Base-by-base conservation (phyloP, 1,140 invertebrate genomes). In the Cherax destructor region DNA sequence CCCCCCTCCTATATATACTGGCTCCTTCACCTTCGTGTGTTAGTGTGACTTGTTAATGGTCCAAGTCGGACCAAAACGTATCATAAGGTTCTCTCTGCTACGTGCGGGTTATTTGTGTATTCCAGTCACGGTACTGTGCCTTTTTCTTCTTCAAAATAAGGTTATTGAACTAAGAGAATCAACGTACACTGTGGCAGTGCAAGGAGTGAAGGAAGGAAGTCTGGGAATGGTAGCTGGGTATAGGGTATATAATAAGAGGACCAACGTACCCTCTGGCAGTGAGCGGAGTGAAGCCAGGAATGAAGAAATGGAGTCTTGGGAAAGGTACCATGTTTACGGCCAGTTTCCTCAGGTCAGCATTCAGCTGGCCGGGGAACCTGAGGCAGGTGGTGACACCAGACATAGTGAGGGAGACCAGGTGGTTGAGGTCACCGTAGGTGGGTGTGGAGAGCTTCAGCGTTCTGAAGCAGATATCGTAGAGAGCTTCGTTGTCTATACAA, bases 401-500 rank as follows among this genome's bases (percentile, higher is more conserved):
- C 81, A 65, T 65, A 9, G 81, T 65, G 10, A 83, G 24, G 59
- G 81, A 83, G 13, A 83, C 81, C 81, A 83, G 81, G 59, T 83
- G 81, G 61, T 83, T 83, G 59, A 83, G 81, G 30, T 83, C 81
- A 59, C 81, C 81, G 13, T 83, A 83, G 81, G 81, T 65, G 3
- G 47, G 47, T 6, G 80, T 59, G 24, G 80, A 56, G 16, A 59
- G 52, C 52, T 80, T 80, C 10, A 56, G 56, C 0, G 52, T 56
- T 24, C 50, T n/a, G 50, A 83, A 83, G 80, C 50, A 56, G 52
- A 61, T 50, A 56, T 83, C 81, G 81, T 83, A 83, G 52, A 83
- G 81, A 24, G 81, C 81, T 30, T 83, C 81, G 81, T 83, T 83
- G 81, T 83, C 81, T 47, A 83, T 83, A 47, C 81, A 83, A 24